phyloP scores from a whole-genome alignment of 2,888 invertebrate species.

The Athalia rosae region DNA sequence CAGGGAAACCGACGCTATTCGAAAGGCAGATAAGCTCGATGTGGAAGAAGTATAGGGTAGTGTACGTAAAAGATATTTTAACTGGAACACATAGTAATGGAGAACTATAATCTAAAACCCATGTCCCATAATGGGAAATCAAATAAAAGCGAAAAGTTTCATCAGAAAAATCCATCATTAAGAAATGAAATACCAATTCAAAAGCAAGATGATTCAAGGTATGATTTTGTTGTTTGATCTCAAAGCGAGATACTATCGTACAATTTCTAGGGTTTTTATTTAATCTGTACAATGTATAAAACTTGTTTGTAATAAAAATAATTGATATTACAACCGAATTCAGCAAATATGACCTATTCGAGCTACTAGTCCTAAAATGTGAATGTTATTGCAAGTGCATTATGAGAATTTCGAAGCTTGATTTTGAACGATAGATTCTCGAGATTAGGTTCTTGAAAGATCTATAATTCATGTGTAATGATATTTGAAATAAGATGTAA shows the following conservation, averaged over 20 bases:
- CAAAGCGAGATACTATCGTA: background rate
- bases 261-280: background rate
- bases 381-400: background rate
- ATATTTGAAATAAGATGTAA: constrained; percentile 5
- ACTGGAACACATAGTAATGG: constrained; percentile 3
- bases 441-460: background rate
- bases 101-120: constrained; percentile 37
- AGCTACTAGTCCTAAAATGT: background rate
- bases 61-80: background rate
- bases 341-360: too few species aligned
- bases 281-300: background rate
- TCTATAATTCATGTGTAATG: constrained; percentile 21
- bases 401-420: background rate
- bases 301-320: background rate
- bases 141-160: constrained; percentile 1
- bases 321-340: too few species aligned
- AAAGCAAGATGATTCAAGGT: constrained; percentile 29
- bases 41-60: background rate
- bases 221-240: constrained; percentile 23
- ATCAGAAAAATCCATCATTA: constrained; percentile 17
- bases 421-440: constrained; percentile 1
- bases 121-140: constrained; percentile 22
- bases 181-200: constrained; percentile 26
- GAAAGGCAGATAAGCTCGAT: too few species aligned
- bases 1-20: too few species aligned